phyloP scores from a whole-genome alignment of 2,888 invertebrate species.

The Ormyrus nitidulus region DNA sequence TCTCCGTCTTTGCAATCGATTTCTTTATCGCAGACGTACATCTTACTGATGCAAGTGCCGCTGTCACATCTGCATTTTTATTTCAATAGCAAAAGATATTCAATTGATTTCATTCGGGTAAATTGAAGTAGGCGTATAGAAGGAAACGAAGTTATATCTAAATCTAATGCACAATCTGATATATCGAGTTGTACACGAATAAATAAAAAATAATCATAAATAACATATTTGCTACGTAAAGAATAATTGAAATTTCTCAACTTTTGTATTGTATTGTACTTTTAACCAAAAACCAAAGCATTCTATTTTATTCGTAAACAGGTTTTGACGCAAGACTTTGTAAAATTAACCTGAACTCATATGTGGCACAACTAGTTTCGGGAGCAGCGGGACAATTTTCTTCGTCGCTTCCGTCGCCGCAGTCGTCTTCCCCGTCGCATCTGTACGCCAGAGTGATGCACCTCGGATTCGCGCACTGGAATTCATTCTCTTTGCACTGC shows the following conservation, averaged over 20 bases:
- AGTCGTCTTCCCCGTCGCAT: conserved; percentile 91
- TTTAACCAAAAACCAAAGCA: too few species aligned
- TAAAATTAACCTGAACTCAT: conserved; percentile 82
- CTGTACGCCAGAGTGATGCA: conserved; percentile 86
- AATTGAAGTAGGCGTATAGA: too few species aligned
- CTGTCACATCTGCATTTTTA: conserved; percentile 80
- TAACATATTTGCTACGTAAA: too few species aligned
- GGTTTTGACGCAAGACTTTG: too few species aligned
- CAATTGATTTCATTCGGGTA: not conserved
- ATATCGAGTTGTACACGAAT: too few species aligned
- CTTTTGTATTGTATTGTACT: too few species aligned
- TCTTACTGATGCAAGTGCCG: conserved; percentile 87
- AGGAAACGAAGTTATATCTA: too few species aligned
- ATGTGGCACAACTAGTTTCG: conserved; percentile 80
- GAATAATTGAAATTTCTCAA: too few species aligned
- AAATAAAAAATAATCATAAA: too few species aligned
- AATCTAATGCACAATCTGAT: too few species aligned
- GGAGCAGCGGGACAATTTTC: conserved; percentile 84
- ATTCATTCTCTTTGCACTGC: conserved; percentile 84
- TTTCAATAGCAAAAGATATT: conserved; percentile 11
- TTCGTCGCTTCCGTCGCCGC: conserved; percentile 92
- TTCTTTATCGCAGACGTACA: conserved; percentile 88
- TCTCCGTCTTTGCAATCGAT: conserved; percentile 88
- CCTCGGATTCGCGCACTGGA: conserved; percentile 83
- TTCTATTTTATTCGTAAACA: too few species aligned